phyloP scores from a whole-genome alignment of 2,888 invertebrate genomes.

The Andrena flavipes region DNA sequence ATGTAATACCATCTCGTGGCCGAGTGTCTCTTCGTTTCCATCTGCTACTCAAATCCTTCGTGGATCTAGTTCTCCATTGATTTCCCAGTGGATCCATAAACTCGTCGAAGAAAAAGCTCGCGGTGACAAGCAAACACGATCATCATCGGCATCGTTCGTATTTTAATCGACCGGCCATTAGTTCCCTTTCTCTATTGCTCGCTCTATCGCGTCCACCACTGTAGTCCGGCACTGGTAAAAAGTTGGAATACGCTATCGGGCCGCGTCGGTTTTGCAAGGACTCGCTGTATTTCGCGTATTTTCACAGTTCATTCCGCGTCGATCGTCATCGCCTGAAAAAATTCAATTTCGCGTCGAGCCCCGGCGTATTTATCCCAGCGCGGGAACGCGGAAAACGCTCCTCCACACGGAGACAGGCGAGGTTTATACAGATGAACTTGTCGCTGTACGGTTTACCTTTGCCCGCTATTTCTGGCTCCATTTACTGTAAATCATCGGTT shows the following conservation, averaged over 20 bases:
- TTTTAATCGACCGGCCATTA: constrained; percentile 24
- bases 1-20: constrained; percentile 39
- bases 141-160: constrained; percentile 15
- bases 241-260: constrained; percentile 36
- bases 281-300: constrained; percentile 29
- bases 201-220: constrained; percentile 7
- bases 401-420: neutral
- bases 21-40: constrained; percentile 60
- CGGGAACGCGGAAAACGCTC: constrained; percentile 5
- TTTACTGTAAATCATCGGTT: constrained; percentile 32
- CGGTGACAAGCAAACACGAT: constrained; percentile 18
- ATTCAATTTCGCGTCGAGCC: constrained; percentile 29
- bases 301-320: constrained; percentile 50
- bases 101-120: constrained; percentile 19
- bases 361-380: constrained; percentile 23
- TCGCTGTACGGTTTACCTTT: constrained; percentile 35
- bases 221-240: constrained; percentile 31
- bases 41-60: constrained; percentile 49
- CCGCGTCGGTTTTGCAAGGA: constrained; percentile 39
- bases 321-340: constrained; percentile 12
- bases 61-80: neutral
- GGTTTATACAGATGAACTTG: constrained; percentile 35
- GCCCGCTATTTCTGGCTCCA: constrained; percentile 30
- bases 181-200: constrained; percentile 5
- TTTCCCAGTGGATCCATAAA: constrained; percentile 27